Percentiles rank a stretch among this genome's conserved stretches.
Evolutionary conservation across 2,797 vertebrate species (phyloP).

Genomic region (Chrosomus eos): DNA sequence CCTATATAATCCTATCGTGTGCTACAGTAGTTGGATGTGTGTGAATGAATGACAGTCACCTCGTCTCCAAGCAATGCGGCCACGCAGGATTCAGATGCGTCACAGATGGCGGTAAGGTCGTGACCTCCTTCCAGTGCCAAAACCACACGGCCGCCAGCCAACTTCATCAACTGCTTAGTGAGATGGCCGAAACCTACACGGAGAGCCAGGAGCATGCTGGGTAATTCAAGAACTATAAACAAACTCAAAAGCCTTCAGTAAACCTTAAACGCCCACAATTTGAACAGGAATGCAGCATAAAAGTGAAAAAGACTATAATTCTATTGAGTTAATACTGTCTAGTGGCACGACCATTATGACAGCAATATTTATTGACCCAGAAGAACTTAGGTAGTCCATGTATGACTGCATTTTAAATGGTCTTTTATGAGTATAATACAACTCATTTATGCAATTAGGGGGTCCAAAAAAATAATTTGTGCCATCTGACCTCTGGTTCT

Average conservation of each 20-base stretch:
- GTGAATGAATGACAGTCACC: conserved; percentile 70
- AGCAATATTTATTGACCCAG: background rate
- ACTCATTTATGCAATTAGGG: background rate
- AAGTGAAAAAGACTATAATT: background rate
- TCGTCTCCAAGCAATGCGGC: conserved; percentile 88
- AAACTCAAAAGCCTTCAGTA: conserved; percentile 10
- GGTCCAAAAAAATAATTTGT: background rate
- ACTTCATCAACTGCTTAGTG: conserved; percentile 92
- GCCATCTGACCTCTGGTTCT: background rate
- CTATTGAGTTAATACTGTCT: background rate
- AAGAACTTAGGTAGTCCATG: background rate
- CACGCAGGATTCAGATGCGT: conserved; percentile 92
- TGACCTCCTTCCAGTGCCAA: conserved; percentile 95
- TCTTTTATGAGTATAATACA: background rate
- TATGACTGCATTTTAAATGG: background rate
- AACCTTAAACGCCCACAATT: background rate
- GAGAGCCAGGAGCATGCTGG: conserved; percentile 30
- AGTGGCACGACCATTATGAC: background rate
- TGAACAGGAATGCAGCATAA: background rate
- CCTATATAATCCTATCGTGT: background rate
- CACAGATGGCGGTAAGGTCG: conserved; percentile 90
- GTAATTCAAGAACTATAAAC: conserved; percentile 26
- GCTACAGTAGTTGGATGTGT: background rate
- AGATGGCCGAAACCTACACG: conserved; percentile 90
- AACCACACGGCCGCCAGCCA: conserved; percentile 91